Evolutionary conservation across 2,797 vertebrate genomes (phyloP), one percentile per base, ranked within the genome.

Genomic region (Aeoliscus strigatus): DNA sequence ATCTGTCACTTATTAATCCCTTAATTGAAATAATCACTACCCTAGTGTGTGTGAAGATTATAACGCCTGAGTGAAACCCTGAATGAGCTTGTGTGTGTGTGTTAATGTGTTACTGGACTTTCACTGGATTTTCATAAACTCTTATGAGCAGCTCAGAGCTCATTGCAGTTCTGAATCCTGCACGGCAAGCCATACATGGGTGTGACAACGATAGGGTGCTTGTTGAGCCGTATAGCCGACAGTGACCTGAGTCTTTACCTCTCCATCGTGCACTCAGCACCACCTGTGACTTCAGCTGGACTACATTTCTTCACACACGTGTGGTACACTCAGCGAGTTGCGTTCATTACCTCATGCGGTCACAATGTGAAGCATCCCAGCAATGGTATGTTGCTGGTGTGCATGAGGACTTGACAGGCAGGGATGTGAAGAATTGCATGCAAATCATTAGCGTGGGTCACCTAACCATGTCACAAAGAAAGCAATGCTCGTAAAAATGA

Each of bases 271-370:
- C 60, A 54, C 53, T 72, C 61, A 60, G 48, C 67, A 71, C 58
- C 65, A 69, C 68, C 75, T 61, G 67, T 65, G 81, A 53, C 52
- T 73, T 82, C 51, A 63, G 51, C 54, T 50, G 48, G 42, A 59
- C 55, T 65, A 43, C 61, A 69, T 74, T 51, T 66, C 24, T 78
- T 65, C 49, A 70, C 44, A 69, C 79, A 80, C 40, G 60, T 80
- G 79, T 67, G 75, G 70, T 82, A 62, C 39, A 60, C 68, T 74
- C 59, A 46, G 43, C 61, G 51, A 72, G 78, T 51, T 70, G 65
- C 68, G 69, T 70, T 87, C 71, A 81, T 91, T 90, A 89, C 82
- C 84, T 94, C 89, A 93, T 87, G 84, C 66, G 73, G 77, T 64
- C 84, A 79, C 72, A 83, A 90, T 89, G 87, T 83, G 60, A 89